Percentiles rank a stretch among this genome's conserved stretches.
Conservation (phyloP, 1,140 invertebrate species). For the Halictus rubicundus region DNA sequence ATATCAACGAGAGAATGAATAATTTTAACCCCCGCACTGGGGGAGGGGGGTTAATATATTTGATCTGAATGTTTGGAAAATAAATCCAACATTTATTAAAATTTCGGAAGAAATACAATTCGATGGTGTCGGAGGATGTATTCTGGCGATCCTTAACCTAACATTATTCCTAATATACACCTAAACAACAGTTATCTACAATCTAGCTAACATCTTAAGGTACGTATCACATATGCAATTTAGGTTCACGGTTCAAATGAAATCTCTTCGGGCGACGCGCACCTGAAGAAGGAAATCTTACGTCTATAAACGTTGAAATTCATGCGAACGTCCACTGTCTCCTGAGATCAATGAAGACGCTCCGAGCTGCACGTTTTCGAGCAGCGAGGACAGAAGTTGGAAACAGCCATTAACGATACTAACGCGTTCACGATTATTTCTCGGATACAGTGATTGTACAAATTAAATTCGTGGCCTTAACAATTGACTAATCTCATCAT, state of each 20-base stretch:
- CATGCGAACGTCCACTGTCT: not conserved
- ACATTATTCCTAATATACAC: not conserved
- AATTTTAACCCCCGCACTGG: too few species aligned
- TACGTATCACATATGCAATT: slow-evolving; percentile 26
- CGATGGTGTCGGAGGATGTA: not conserved
- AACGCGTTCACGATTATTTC: not conserved
- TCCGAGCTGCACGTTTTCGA: not conserved
- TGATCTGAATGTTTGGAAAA: too few species aligned
- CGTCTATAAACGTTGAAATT: not conserved
- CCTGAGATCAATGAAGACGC: not conserved
- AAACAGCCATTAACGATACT: not conserved
- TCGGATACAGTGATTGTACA: too few species aligned
- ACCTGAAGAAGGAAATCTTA: not conserved
- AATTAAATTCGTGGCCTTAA: too few species aligned
- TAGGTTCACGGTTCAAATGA: not conserved
- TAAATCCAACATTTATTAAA: too few species aligned
- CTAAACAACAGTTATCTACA: not conserved
- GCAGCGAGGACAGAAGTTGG: not conserved
- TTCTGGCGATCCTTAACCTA: not conserved
- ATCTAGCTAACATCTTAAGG: slow-evolving; percentile 7
- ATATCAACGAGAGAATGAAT: too few species aligned
- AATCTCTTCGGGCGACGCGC: not conserved
- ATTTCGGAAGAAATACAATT: not conserved
- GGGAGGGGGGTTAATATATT: too few species aligned
- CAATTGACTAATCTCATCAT: too few species aligned